These are phyloP conservation scores for Drosophila neoperkinsi DNA, from an alignment of 2,888 invertebrate species.

Conservation along the genomic window DNA sequence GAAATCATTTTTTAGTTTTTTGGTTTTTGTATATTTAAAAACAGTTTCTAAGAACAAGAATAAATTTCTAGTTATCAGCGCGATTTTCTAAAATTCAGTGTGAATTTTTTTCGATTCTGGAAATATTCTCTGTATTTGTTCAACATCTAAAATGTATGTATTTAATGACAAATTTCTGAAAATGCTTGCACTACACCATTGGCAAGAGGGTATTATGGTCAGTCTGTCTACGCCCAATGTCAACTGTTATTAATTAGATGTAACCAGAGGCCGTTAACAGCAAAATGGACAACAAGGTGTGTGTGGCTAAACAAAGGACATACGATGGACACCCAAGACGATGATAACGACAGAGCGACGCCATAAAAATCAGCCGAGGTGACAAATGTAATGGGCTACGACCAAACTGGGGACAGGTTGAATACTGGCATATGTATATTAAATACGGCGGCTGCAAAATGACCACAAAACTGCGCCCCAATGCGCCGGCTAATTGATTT, in stretches of 20 bases:
- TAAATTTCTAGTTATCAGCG: neutral
- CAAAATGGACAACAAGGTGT: constrained; percentile 21
- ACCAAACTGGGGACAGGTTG: constrained; percentile 12
- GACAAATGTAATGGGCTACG: constrained; percentile 64
- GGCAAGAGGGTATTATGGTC: neutral
- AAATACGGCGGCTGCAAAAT: constrained; percentile 31
- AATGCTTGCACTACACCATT: neutral
- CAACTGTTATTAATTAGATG: constrained; percentile 50
- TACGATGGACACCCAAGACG: constrained; percentile 58
- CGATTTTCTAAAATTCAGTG: too few species aligned
- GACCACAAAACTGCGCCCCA: constrained; percentile 53
- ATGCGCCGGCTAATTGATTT: constrained; percentile 61
- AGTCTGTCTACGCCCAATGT: constrained; percentile 1
- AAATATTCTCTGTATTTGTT: neutral
- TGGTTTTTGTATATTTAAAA: neutral
- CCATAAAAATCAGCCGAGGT: constrained; percentile 73
- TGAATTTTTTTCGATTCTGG: fast-evolving
- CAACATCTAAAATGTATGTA: neutral
- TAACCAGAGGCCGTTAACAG: constrained; percentile 41
- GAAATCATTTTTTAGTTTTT: neutral
- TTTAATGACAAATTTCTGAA: neutral
- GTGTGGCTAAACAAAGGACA: constrained; percentile 39
- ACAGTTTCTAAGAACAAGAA: neutral
- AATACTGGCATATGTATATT: constrained; percentile 35
- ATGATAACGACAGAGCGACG: constrained; percentile 35